phyloP scores from a whole-genome alignment of 2,113 vertebrate species.

The Pampusana beccarii region DNA sequence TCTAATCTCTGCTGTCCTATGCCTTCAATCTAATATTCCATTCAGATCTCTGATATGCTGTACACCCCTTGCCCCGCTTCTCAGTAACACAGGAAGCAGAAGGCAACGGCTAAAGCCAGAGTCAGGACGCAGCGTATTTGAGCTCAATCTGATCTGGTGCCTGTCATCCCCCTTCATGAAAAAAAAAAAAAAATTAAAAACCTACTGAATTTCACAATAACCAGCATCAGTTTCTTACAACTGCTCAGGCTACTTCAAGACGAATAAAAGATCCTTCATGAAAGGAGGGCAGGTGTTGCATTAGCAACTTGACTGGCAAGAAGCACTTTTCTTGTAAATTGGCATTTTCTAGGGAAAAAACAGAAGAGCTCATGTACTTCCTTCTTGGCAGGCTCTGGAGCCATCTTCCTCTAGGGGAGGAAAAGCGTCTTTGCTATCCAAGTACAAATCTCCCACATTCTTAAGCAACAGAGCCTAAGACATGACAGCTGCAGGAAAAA shows the following conservation, averaged over 20 bases:
- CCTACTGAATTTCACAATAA: neutral
- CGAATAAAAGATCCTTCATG: neutral
- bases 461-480: constrained; percentile 15
- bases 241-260: neutral
- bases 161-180: neutral
- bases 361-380: constrained; percentile 18
- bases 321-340: neutral
- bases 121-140: neutral
- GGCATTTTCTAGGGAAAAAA: constrained; percentile 16
- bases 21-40: neutral
- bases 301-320: constrained; percentile 29
- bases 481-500: constrained; percentile 43
- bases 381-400: constrained; percentile 46
- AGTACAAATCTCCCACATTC: constrained; percentile 25
- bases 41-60: neutral
- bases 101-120: neutral
- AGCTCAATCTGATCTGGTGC: neutral
- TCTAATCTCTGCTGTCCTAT: neutral
- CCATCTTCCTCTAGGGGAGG: constrained; percentile 21
- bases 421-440: constrained; percentile 23
- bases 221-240: neutral
- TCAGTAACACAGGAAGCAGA: neutral
- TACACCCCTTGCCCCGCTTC: neutral
- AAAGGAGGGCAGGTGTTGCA: neutral
- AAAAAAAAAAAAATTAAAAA: neutral